A percentile compares a stretch with the other conserved stretches of the same genome.
These are phyloP conservation scores for Pseudomyrmex gracilis DNA, from an alignment of 1,140 invertebrate species.

Conservation along the genomic window DNA sequence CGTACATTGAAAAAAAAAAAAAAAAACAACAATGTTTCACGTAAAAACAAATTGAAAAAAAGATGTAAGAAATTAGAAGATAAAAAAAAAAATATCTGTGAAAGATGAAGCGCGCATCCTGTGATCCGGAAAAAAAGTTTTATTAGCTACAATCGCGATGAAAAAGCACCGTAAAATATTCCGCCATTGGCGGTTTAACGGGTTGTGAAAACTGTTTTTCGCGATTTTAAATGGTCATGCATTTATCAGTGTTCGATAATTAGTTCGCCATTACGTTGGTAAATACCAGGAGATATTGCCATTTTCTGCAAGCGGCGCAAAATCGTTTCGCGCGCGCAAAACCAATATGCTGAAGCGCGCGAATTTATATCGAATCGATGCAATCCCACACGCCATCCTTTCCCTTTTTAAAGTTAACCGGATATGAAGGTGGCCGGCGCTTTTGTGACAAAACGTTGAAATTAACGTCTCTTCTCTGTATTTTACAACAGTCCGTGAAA, in stretches of 20 bases:
- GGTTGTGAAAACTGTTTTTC: slow-evolving; percentile 42
- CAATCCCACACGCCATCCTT: neutral
- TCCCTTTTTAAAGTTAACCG: slow-evolving; percentile 43
- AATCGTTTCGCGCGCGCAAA: slow-evolving; percentile 38
- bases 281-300: slow-evolving; percentile 42
- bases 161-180: neutral
- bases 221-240: slow-evolving; percentile 40
- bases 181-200: slow-evolving; percentile 15
- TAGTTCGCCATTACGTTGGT: slow-evolving; percentile 46
- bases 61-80: neutral
- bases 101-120: neutral
- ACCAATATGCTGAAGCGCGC: slow-evolving; percentile 33
- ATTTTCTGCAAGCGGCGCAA: slow-evolving; percentile 16
- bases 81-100: neutral
- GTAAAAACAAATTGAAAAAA: neutral
- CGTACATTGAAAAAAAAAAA: neutral
- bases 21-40: neutral
- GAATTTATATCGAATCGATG: slow-evolving; percentile 52
- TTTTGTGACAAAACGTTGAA: slow-evolving; percentile 15
- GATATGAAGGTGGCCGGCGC: slow-evolving; percentile 11
- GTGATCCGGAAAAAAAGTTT: neutral
- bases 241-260: slow-evolving; percentile 44
- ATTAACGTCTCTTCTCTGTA: slow-evolving; percentile 9
- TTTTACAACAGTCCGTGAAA: slow-evolving; percentile 16
- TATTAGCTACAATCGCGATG: neutral